phyloP scores from a whole-genome alignment of 2,888 invertebrate genomes.

The Neoitamus cyanurus region DNA sequence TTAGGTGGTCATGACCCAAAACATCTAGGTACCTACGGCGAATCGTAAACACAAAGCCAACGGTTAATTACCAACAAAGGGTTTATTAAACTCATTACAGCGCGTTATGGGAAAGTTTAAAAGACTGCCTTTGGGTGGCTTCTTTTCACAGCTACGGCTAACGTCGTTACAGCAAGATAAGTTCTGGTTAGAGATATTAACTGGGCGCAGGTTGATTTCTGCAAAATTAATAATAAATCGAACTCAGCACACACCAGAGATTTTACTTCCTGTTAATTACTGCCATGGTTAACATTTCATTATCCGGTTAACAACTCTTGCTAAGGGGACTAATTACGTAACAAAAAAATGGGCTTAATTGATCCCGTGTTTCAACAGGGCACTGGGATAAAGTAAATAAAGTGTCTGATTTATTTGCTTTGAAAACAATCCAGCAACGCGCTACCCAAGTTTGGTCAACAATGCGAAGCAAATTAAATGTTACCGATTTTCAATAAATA shows the following conservation, averaged over 20 bases:
- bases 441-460: no score
- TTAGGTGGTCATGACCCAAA: slow-evolving; percentile 21
- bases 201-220: not conserved
- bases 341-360: no score
- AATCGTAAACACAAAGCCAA: slow-evolving; percentile 30
- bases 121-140: not conserved
- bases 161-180: not conserved
- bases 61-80: slow-evolving; percentile 37
- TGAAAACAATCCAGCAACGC: no score
- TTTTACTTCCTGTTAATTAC: not conserved
- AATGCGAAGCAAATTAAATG: no score
- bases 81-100: slow-evolving; percentile 37
- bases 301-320: no score
- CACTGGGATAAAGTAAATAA: no score
- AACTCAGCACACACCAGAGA: not conserved
- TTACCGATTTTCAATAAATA: no score
- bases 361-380: no score
- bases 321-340: no score
- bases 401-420: no score
- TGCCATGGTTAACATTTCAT: not conserved
- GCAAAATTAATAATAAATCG: not conserved
- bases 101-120: slow-evolving; percentile 3
- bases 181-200: not conserved
- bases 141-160: not conserved
- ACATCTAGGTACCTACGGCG: slow-evolving; percentile 7